Percentiles rank a stretch among this genome's conserved stretches.
phyloP scores from a whole-genome alignment of 2,888 invertebrate genomes.

The Sialis fuliginosa region DNA sequence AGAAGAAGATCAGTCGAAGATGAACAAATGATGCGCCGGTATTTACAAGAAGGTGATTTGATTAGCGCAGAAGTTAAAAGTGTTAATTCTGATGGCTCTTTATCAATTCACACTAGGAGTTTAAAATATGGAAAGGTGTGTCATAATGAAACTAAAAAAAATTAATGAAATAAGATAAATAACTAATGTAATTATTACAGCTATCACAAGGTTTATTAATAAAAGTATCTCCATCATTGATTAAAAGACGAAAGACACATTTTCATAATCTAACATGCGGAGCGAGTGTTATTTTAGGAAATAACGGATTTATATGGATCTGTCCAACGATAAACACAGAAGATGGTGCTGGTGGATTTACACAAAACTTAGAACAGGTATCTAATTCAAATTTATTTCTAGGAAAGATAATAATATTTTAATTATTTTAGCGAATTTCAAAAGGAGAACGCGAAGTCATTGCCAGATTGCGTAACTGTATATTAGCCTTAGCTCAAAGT shows the following conservation, averaged over 20 bases:
- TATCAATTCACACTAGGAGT: constrained; percentile 89
- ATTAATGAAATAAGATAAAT: constrained; percentile 1
- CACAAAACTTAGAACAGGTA: constrained; percentile 52
- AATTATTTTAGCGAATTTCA: constrained; percentile 40
- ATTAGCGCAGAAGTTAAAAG: constrained; percentile 97
- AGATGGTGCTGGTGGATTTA: constrained; percentile 54
- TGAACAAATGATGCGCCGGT: constrained; percentile 93
- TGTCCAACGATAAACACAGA: constrained; percentile 48
- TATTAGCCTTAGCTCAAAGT: constrained; percentile 67
- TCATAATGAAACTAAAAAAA: not conserved
- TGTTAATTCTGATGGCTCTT: constrained; percentile 75
- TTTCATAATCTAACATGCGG: constrained; percentile 89
- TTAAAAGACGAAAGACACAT: constrained; percentile 87
- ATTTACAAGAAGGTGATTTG: constrained; percentile 85
- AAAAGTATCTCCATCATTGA: constrained; percentile 79
- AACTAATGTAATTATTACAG: constrained; percentile 23
- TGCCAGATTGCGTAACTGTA: constrained; percentile 74
- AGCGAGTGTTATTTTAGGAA: constrained; percentile 82
- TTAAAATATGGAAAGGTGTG: constrained; percentile 88
- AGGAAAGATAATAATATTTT: not conserved
- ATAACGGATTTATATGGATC: constrained; percentile 94
- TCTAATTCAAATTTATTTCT: not conserved
- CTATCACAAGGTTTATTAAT: constrained; percentile 75
- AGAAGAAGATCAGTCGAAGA: constrained; percentile 85
- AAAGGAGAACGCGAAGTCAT: constrained; percentile 68